Conservation (phyloP, 2,888 invertebrate species). For the Spatulosminthurus flaviceps region DNA sequence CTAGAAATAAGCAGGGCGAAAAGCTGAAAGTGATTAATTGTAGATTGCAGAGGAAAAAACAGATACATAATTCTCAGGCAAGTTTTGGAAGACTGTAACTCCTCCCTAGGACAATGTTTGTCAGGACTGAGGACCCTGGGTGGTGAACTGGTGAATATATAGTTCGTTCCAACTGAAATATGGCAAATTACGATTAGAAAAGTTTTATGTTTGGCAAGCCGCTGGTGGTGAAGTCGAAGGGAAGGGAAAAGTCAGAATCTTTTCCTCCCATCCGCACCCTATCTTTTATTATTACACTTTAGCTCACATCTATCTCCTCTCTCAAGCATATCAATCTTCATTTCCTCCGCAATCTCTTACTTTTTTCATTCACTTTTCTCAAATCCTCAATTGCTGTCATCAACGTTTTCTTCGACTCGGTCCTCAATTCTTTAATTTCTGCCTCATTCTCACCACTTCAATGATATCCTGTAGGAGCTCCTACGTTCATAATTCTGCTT, state of each 20-base stretch:
- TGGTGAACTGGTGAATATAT: no score
- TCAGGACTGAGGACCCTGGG: no score
- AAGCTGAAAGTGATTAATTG: conserved; percentile 19
- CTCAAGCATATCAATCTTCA: neutral
- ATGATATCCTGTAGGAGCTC: no score
- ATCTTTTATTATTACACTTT: conserved; percentile 28
- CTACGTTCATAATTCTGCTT: no score
- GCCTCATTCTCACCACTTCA: no score
- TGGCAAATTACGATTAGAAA: conserved; percentile 34
- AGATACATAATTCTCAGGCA: no score
- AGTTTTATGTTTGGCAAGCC: conserved; percentile 35
- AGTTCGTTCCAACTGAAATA: neutral
- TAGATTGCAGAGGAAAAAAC: no score
- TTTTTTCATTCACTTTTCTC: conserved; percentile 10
- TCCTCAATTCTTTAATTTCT: no score
- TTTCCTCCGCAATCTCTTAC: conserved; percentile 18
- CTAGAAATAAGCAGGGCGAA: neutral
- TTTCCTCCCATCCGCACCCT: conserved; percentile 15
- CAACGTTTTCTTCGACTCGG: neutral
- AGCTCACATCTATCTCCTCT: neutral
- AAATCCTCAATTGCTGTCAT: neutral
- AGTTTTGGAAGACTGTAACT: no score
- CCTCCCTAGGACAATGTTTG: no score
- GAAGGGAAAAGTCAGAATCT: neutral
- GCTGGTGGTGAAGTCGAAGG: conserved; percentile 14